Base-by-base conservation (phyloP, 2,113 vertebrate species). In the Casuarius casuarius region DNA sequence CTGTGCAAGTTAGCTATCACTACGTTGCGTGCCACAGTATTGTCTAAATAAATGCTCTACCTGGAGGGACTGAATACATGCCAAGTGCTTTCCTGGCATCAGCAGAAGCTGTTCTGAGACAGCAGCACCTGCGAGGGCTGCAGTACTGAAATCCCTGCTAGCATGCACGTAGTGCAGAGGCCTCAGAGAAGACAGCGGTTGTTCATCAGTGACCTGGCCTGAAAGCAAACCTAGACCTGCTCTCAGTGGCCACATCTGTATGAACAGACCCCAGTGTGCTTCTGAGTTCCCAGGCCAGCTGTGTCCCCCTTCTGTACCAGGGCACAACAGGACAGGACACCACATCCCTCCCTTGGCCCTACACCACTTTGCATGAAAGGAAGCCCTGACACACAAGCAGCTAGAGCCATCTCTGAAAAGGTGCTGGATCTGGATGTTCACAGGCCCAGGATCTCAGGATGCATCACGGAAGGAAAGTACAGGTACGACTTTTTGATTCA, bases 11-110 rank as follows among this genome's bases (percentile, higher is more conserved):
- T 68, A n/a, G 0, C 54, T 61, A 6, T 20, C 20, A 65, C 84
- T 65, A 87, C 38, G 14, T 25, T 33, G 29, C 51, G 6, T 9
- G 52, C 12, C 38, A 4, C 35, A 16, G 38, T 7, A 5, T 26
- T 2, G 4, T 1, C 73, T 14, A 17, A 6, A 5, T 2, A 40
- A 9, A 1, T 7, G 17, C 19, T 46, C 10, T 46, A 40, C 16
- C 84, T 12, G 16, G 13, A 38, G 52, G 26, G 15, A 4, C 28
- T 9, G 67, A 54, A 3, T 2, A 4, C 0, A 11, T 56, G 62
- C 87, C 79, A 17, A 31, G 7, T 2, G 11, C 23, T 72, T 61
- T 66, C 46, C 46, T 13, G 44, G 33, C 33, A 26, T 1, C 7
- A 2, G 56, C 31, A 22, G 19, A 51, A 61, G 65, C 28, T 48